Base-by-base conservation (phyloP, 2,888 invertebrate species). In the Oegoconia quadripuncta region DNA sequence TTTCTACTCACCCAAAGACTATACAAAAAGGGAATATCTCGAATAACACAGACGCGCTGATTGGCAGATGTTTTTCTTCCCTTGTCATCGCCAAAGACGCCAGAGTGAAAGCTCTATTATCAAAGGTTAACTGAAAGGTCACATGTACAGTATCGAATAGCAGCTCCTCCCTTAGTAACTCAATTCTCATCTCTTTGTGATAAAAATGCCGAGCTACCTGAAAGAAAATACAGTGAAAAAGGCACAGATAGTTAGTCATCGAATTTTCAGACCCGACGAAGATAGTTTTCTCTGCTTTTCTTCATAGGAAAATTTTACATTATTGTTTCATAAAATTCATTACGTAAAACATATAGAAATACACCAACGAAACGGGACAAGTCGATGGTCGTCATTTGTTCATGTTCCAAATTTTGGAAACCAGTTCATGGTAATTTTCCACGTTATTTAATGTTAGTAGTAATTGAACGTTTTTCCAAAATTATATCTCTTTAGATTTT, bases 1-100 rank as follows among this genome's bases (percentile, higher is more conserved):
- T n/a, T n/a, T n/a, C 1, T 7, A 88, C 91, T 88, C 80, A 95
- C 94, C 96, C 95, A 77, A 98, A 98, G 27, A 98, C 97, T 52
- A 99, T 95, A 81, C 97, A 97, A 89, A 99, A 99, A 1, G 99
- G 98, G 74, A 99, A 99, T 65, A 98, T 96, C 74, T 98, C 97
- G 63, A 98, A 97, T 30, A 98, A 89, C 16, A 97, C 94, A 7
- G 95, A 93, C 0, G 96, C 95, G 64, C 94, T 93, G 52, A 97
- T 95, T 5, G 97, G 96, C 53, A 97, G 80, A 74, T 95, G 95
- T 72, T 95, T 95, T 68, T 96, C 96, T 63, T 96, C 95, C 20
- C 95, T 89, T 1, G 95, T 95, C 93, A 96, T 93, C 16, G 94
- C 93, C 54, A 95, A 79, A 0, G 94, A 94, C 2, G 95, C 94